Base-by-base conservation (phyloP, 92 coral and sea anemone genomes). In the Zoanthus solanderi region DNA sequence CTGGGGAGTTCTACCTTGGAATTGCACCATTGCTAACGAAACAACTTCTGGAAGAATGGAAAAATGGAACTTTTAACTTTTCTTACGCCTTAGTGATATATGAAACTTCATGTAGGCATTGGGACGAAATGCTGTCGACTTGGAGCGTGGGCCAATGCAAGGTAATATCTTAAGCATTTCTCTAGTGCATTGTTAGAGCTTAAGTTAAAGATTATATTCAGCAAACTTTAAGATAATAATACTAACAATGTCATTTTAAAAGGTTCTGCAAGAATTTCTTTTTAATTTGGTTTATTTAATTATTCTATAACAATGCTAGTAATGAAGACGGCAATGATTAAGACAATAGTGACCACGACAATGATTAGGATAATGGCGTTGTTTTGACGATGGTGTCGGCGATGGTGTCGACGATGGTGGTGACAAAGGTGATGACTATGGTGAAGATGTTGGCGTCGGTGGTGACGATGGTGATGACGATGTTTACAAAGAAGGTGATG, bases 21-120 rank as follows among this genome's bases (percentile, higher is more conserved):
- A 69, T 91, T 9, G 83, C 63, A 0, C 87, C 88, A 56, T 60
- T 68, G 12, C 68, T 91, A 30, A 73, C 79, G 54, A 32, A 71
- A 28, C 79, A 79, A 23, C 86, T 46, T 13, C 63, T 72, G 10
- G 78, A 60, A 47, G 17, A 53, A 14, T 50, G 89, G 93, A 75
- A 53, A 28, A 54, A 82, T 9, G 46, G 48, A 12, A 78, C 16
- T 15, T 71, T 78, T 14, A 95, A 93, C 67, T 76, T 88, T 9
- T 89, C 98, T 10, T 95, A 95, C 86, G 92, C 92, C 23, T 89
- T 96, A 48, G 92, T 89, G 44, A 74, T 94, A 74, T 93, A 93
- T 76, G 90, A 83, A 15, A 89, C 98, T 9, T 87, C 92, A 10
- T 96, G 99, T 66, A 84, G 92, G 30, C 93, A 87, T 87, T 96